phyloP scores from a whole-genome alignment of 2,888 invertebrate species.

The Cosmia pyralina region DNA sequence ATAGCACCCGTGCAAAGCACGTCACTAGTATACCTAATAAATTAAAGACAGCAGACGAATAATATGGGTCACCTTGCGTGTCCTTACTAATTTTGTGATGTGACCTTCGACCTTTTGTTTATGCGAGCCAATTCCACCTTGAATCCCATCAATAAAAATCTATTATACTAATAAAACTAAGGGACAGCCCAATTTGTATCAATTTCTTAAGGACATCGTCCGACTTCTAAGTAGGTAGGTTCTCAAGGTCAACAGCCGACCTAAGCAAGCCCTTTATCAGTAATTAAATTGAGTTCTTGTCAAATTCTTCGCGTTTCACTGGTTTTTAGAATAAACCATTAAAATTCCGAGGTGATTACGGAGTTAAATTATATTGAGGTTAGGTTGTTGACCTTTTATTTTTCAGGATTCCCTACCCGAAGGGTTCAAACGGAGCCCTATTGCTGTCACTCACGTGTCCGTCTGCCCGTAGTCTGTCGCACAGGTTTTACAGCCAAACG shows the following conservation, averaged over 20 bases:
- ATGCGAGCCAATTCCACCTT: slow-evolving; percentile 29
- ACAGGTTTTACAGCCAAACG: too few relatives aligned
- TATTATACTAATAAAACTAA: slow-evolving; percentile 47
- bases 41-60: neutral
- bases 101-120: slow-evolving; percentile 29
- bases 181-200: slow-evolving; percentile 50
- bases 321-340: slow-evolving; percentile 27
- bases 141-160: slow-evolving; percentile 40
- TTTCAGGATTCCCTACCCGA: too few relatives aligned
- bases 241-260: slow-evolving; percentile 35
- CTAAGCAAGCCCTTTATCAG: slow-evolving; percentile 11
- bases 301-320: slow-evolving; percentile 41
- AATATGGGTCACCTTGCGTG: slow-evolving; percentile 18
- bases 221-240: slow-evolving; percentile 16
- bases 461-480: too few relatives aligned
- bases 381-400: slow-evolving; percentile 5
- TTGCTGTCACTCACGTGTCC: too few relatives aligned
- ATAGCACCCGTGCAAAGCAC: neutral
- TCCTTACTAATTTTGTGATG: neutral
- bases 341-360: slow-evolving; percentile 34
- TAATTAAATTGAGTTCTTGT: slow-evolving; percentile 28
- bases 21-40: neutral
- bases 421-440: too few relatives aligned
- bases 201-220: slow-evolving; percentile 41
- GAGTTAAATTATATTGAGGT: neutral